Evolutionary conservation across 2,888 invertebrate genomes (phyloP).

Genomic region (Ectemnius cavifrons): DNA sequence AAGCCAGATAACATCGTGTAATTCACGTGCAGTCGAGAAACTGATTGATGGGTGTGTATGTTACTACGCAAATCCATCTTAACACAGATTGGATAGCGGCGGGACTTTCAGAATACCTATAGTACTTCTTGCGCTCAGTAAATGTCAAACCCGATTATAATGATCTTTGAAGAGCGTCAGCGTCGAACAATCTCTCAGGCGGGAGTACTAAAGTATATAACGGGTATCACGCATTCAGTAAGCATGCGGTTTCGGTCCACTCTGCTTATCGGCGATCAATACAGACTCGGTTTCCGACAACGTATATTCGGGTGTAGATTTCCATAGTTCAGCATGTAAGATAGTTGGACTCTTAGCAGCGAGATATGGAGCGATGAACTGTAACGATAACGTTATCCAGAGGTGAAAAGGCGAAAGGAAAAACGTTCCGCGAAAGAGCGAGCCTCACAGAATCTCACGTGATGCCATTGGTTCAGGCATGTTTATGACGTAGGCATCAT

Average conservation of each 20-base stretch:
- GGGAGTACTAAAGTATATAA: background rate
- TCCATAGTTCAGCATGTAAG: constrained; percentile 8
- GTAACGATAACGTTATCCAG: constrained; percentile 30
- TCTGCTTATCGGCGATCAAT: background rate
- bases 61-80: background rate
- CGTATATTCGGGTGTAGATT: background rate
- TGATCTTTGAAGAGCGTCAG: too few species aligned
- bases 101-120: too few species aligned
- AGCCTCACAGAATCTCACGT: constrained; percentile 12
- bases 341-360: background rate
- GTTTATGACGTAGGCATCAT: constrained; percentile 14
- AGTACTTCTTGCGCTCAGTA: too few species aligned
- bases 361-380: constrained; percentile 17
- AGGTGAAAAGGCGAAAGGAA: constrained; percentile 22
- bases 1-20: constrained; percentile 21
- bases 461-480: constrained; percentile 28
- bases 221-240: background rate
- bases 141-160: too few species aligned
- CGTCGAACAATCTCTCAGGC: too few species aligned
- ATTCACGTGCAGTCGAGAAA: background rate
- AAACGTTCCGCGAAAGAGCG: constrained; percentile 8
- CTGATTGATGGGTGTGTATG: background rate
- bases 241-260: background rate
- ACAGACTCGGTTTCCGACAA: background rate
- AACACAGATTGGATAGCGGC: too few species aligned